phyloP scores from a whole-genome alignment of 2,888 invertebrate genomes.

The Calameuta pallipes region DNA sequence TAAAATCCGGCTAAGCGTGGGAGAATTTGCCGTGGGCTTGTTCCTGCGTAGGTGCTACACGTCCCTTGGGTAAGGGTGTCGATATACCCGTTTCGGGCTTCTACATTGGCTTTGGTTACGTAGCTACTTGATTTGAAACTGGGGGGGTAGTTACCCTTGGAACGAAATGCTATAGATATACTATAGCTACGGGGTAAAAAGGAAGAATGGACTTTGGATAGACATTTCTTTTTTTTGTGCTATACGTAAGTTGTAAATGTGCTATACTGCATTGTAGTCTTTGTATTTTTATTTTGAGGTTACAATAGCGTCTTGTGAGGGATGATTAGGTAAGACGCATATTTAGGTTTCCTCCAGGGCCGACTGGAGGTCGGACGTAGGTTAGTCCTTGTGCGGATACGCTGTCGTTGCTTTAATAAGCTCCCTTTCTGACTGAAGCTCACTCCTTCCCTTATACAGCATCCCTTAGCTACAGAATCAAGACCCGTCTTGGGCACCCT shows the following conservation, averaged over 20 bases:
- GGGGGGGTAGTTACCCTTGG: not conserved
- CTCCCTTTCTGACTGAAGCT: constrained; percentile 35
- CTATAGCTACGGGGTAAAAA: not conserved
- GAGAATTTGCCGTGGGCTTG: constrained; percentile 36
- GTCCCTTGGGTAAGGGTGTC: constrained; percentile 44
- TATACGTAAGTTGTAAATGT: not conserved
- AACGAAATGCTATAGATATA: not conserved
- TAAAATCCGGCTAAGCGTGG: constrained; percentile 61
- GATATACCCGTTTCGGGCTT: constrained; percentile 25
- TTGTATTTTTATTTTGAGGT: not conserved
- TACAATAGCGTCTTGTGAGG: not conserved
- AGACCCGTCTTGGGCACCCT: constrained; percentile 40
- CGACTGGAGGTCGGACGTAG: constrained; percentile 44
- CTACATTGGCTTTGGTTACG: not conserved
- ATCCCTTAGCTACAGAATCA: not conserved
- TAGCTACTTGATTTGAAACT: not conserved
- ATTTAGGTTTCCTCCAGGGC: constrained; percentile 12
- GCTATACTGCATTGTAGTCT: not conserved
- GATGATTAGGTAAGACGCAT: constrained; percentile 43
- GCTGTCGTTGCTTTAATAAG: constrained; percentile 58
- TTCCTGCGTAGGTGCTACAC: constrained; percentile 57
- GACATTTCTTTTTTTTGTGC: not conserved
- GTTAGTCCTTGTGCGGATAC: constrained; percentile 42
- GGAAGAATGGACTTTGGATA: not conserved
- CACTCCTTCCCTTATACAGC: not conserved